Evolutionary conservation across 1,140 invertebrate species (phyloP), one percentile per base, ranked within the genome.

Genomic region (Scylla paramamosain): DNA sequence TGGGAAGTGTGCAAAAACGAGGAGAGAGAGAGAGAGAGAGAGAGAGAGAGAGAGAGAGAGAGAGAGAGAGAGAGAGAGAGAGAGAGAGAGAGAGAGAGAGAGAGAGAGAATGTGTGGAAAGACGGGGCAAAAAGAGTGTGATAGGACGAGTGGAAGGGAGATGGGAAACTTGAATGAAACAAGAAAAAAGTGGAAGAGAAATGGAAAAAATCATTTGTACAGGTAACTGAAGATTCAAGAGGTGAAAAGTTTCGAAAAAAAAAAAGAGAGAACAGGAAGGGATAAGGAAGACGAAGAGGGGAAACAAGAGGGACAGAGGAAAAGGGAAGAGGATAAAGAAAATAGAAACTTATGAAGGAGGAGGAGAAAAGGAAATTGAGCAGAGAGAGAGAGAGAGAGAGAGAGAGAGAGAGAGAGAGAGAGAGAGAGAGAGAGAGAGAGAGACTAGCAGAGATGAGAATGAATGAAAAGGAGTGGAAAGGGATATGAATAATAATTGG

Each of bases 351-450:
- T 7, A 14, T 7, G 59, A 25, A 20, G 20, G 59, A 25, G 20
- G 20, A 67, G 59, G 59, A 25, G 7, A 14, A 25, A 67, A 25
- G 59, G 20, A 20, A 25, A 14, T 7, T 14, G 59, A 25, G 67
- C 12, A n/a, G n/a, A 7, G 67, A 77, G n/a, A 77, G 67, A n/a
- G n/a, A 77, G n/a, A n/a, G 67, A 77, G 67, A 77, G 67, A 77
- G n/a, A 77, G 67, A 77, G 67, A n/a, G n/a, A 77, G 67, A 77
- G 67, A n/a, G 20, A n/a, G 67, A 77, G n/a, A n/a, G 67, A 77
- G 20, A n/a, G n/a, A 77, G 67, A n/a, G 67, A 77, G n/a, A n/a
- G n/a, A 77, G 20, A 3, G 67, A 67, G 59, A 67, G 59, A 67
- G 59, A 25, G 20, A 6, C 39, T 39, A 39, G 39, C 39, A 6